phyloP scores from a whole-genome alignment of 2,888 invertebrate genomes.

The Notodonta dromedarius region DNA sequence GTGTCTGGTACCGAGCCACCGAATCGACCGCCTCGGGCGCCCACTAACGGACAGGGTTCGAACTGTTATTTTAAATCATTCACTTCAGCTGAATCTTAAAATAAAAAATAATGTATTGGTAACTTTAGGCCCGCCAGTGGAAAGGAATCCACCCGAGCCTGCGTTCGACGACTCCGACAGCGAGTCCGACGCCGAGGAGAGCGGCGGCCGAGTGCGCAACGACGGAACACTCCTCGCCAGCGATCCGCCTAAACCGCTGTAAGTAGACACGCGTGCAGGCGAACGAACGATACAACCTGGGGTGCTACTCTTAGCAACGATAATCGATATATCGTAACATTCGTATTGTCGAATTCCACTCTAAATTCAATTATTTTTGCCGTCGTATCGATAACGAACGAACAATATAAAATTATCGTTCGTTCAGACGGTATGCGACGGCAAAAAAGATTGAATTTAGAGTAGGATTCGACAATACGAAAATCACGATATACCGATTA shows the following conservation, averaged over 20 bases:
- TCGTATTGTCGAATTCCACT: too few species aligned
- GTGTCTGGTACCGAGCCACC: constrained; percentile 89
- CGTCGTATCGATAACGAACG: too few species aligned
- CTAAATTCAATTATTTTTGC: too few species aligned
- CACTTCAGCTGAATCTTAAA: neutral
- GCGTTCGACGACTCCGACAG: constrained; percentile 90
- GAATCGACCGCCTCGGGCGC: constrained; percentile 74
- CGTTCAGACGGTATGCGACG: too few species aligned
- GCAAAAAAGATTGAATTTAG: too few species aligned
- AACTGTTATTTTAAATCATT: neutral
- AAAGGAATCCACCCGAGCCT: constrained; percentile 85
- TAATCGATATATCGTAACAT: too few species aligned
- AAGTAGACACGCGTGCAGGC: constrained; percentile 74
- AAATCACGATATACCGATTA: too few species aligned
- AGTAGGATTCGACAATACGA: too few species aligned
- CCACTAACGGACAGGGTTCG: constrained; percentile 78
- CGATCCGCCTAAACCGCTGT: constrained; percentile 98
- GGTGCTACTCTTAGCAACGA: too few species aligned
- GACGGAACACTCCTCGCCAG: constrained; percentile 98
- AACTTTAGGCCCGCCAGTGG: constrained; percentile 75
- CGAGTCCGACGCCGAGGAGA: constrained; percentile 93
- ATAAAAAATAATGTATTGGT: neutral
- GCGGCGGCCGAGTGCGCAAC: constrained; percentile 91
- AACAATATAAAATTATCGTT: too few species aligned
- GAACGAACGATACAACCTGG: neutral